A percentile compares a stretch with the other conserved stretches of the same genome.
Conservation (phyloP, 2,888 invertebrate species). For the Archips xylosteana region DNA sequence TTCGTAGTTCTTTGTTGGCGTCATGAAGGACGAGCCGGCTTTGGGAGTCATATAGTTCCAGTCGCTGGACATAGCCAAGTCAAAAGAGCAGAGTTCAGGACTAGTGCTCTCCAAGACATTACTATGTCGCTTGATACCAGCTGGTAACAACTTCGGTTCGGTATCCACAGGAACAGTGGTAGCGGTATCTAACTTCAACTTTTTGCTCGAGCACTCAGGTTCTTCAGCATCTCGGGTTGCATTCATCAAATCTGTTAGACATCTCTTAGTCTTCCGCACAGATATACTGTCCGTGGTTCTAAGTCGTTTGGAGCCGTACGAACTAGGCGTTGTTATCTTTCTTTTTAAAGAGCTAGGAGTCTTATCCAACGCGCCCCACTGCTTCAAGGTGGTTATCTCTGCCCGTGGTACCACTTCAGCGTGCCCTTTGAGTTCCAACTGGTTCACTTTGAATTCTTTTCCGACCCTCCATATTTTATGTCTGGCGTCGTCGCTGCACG, state of each 20-base stretch:
- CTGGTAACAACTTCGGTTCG: constrained; percentile 50
- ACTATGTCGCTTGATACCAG: constrained; percentile 65
- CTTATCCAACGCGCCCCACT: constrained; percentile 68
- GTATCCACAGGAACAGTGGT: constrained; percentile 47
- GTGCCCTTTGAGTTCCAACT: constrained; percentile 69
- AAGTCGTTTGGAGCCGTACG: constrained; percentile 53
- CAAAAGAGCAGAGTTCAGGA: constrained; percentile 47
- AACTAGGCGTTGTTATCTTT: constrained; percentile 54
- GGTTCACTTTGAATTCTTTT: constrained; percentile 69
- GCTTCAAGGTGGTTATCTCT: constrained; percentile 57
- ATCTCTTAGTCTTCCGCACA: constrained; percentile 67
- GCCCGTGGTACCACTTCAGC: constrained; percentile 57
- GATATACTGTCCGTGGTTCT: constrained; percentile 45
- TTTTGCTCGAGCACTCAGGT: constrained; percentile 55
- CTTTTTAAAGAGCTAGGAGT: constrained; percentile 83
- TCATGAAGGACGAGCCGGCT: constrained; percentile 67
- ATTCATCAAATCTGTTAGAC: constrained; percentile 73
- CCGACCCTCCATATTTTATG: constrained; percentile 92
- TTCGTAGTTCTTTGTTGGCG: constrained; percentile 70
- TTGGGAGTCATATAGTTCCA: constrained; percentile 60
- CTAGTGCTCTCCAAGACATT: constrained; percentile 54
- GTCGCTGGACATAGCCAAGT: constrained; percentile 45
- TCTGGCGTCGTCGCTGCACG: constrained; percentile 93
- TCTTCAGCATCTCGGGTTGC: constrained; percentile 60
- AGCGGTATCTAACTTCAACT: constrained; percentile 54